Evolutionary conservation across 2,797 vertebrate genomes (phyloP), one percentile per base, ranked within the genome.

Genomic region (Anomalospiza imberbis): DNA sequence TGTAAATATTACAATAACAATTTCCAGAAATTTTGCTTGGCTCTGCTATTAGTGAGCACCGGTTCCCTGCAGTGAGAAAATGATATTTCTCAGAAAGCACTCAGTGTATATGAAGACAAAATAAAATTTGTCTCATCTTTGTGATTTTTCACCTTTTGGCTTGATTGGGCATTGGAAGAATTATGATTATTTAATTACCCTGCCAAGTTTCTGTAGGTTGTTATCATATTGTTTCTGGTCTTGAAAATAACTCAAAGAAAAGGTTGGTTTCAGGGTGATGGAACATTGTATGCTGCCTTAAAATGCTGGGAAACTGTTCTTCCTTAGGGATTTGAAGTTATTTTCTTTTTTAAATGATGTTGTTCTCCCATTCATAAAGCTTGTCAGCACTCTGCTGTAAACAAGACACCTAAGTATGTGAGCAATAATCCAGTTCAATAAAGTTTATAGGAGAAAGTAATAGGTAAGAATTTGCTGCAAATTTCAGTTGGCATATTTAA

Each of bases 11-110:
- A 93, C 92, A 95, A 96, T 96, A 97, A 96, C 95, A 95, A 97
- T 97, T 96, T 97, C 96, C 95, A 96, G 80, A 98, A 97, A 95
- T 97, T 97, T 98, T 95, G 78, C 95, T 97, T 97, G 97, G 97
- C 97, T 96, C 60, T 70, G 89, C 76, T 61, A 63, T 95, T 94
- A 96, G 88, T 75, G 95, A 96, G 50, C 58, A 9, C 85, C 73
- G 79, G 86, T 97, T 97, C 95, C 96, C 96, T 92, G 91, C 85
- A 95, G 94, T 40, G 95, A 97, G 95, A 95, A 97, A 97, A 96
- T 18, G 7, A 88, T 96, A 96, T 93, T 98, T 98, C 95, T 97
- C 97, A 95, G 92, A 96, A 98, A 97, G 85, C 26, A 24, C 83
- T 97, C 96, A 44, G 38, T 29, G 24, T 73, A 79, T 80, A 93